These are phyloP conservation scores for Corydoras maculifer DNA, from an alignment of 2,113 vertebrate species.

Conservation along the genomic window DNA sequence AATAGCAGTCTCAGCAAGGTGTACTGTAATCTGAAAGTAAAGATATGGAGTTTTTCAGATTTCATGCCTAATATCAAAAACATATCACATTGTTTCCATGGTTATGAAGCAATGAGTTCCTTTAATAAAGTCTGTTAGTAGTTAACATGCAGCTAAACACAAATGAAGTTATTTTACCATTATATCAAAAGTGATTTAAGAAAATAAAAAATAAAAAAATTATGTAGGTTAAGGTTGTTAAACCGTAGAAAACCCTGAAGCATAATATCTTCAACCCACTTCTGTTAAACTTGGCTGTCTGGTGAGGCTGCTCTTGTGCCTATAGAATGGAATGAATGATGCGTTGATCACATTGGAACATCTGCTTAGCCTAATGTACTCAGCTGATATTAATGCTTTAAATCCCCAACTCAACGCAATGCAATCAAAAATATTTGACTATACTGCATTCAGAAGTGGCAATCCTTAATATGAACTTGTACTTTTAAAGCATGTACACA, in stretches of 20 bases:
- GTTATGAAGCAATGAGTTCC: no score
- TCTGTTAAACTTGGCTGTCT: slow-evolving; percentile 6
- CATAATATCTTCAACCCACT: neutral
- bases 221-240: no score
- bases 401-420: slow-evolving; percentile 10
- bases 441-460: slow-evolving; percentile 1
- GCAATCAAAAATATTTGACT: neutral
- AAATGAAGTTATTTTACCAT: no score
- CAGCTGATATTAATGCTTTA: slow-evolving; percentile 12
- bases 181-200: no score
- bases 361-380: slow-evolving; percentile 15
- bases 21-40: neutral
- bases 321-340: slow-evolving; percentile 23
- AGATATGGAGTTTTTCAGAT: neutral
- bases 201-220: no score
- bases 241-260: no score
- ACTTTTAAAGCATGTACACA: neutral
- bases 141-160: no score
- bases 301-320: slow-evolving; percentile 5
- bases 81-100: no score
- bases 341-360: neutral
- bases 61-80: no score
- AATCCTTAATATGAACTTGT: neutral
- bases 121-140: no score
- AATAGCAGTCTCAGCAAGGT: no score